Evolutionary conservation across 2,888 invertebrate genomes (phyloP).

Genomic region (Eurytoma californica): DNA sequence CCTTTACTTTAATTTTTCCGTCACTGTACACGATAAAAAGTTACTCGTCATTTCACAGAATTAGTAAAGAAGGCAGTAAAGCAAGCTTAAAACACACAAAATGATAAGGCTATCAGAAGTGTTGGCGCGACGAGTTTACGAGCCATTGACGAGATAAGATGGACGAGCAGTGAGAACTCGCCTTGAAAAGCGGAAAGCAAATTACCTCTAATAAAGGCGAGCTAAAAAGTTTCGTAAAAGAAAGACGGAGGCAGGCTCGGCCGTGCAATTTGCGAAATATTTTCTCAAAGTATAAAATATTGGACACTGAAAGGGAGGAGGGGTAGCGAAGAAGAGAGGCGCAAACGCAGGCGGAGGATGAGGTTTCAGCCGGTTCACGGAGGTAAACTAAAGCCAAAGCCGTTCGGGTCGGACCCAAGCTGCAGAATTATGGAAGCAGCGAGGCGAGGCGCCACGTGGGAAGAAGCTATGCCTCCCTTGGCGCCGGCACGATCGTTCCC

Average conservation of each 20-base stretch:
- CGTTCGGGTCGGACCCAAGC: not conserved
- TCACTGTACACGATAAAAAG: too few relatives aligned
- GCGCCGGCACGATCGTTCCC: constrained; percentile 72
- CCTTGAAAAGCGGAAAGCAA: not conserved
- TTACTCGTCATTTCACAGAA: too few relatives aligned
- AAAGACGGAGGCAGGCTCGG: too few relatives aligned
- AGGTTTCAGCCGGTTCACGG: not conserved
- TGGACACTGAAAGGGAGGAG: too few relatives aligned
- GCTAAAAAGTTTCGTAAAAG: too few relatives aligned
- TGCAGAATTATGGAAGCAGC: constrained; percentile 65
- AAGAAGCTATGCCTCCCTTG: constrained; percentile 74
- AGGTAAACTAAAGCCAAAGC: not conserved
- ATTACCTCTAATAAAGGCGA: too few relatives aligned
- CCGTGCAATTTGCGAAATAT: too few relatives aligned
- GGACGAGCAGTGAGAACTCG: too few relatives aligned
- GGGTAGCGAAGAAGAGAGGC: not conserved
- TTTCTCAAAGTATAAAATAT: too few relatives aligned
- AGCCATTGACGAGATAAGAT: not conserved
- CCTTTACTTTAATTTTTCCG: too few relatives aligned
- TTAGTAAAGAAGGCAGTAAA: too few relatives aligned
- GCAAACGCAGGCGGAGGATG: not conserved
- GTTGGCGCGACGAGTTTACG: not conserved
- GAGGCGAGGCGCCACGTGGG: constrained; percentile 66
- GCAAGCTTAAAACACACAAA: too few relatives aligned
- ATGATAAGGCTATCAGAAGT: not conserved